phyloP scores from a whole-genome alignment of 2,113 vertebrate species.

The Solenodon paradoxus region DNA sequence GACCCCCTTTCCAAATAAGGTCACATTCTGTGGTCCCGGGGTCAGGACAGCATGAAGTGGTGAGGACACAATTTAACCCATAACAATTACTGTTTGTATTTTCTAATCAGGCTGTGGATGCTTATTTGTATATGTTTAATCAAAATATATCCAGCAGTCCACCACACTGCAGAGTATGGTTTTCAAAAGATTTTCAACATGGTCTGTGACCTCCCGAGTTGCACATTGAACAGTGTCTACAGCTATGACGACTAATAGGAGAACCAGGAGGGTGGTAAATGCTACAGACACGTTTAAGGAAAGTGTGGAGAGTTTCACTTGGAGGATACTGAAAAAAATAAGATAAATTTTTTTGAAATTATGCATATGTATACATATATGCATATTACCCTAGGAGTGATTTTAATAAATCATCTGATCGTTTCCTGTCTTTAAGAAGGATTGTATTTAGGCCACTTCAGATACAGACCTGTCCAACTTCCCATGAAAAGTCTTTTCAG shows the following conservation, averaged over 20 bases:
- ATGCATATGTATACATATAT: too few relatives aligned
- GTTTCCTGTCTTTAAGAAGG: background rate
- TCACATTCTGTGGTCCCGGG: background rate
- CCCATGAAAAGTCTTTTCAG: background rate
- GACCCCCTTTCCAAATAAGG: background rate
- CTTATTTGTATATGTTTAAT: background rate
- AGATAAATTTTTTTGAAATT: too few relatives aligned
- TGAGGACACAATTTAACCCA: background rate
- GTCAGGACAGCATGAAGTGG: background rate
- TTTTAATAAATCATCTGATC: background rate
- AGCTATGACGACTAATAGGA: background rate
- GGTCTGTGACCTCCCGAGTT: background rate
- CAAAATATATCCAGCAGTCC: background rate
- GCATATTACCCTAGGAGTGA: background rate
- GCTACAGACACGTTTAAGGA: background rate
- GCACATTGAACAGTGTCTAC: background rate
- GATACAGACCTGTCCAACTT: background rate
- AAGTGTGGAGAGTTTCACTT: background rate
- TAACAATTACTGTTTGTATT: background rate
- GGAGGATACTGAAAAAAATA: background rate
- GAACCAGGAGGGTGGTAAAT: background rate
- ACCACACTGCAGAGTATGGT: background rate
- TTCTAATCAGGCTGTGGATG: background rate
- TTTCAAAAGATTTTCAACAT: background rate
- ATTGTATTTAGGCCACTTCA: background rate